Percentiles rank a stretch among this genome's conserved stretches.
These are phyloP conservation scores for Heliconius congener DNA, from an alignment of 1,140 invertebrate species.

Conservation along the genomic window DNA sequence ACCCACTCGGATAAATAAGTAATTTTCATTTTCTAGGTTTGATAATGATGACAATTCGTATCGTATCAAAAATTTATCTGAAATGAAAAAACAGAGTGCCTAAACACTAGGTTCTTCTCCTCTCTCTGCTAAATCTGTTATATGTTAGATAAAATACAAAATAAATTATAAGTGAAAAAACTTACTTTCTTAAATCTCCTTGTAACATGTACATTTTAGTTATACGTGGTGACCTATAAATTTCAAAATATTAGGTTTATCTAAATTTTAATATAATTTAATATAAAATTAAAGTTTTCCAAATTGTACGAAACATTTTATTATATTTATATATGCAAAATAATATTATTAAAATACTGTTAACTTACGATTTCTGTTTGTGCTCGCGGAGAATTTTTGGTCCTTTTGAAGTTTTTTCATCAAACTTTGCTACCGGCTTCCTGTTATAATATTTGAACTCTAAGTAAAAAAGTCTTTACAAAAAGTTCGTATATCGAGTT, in stretches of 20 bases:
- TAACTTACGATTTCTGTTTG: slow-evolving; percentile 19
- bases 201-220: slow-evolving; percentile 42
- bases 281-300: no score
- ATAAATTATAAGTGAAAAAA: no score
- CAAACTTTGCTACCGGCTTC: slow-evolving; percentile 14
- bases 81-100: no score
- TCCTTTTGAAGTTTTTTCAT: slow-evolving; percentile 13
- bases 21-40: background rate
- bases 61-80: no score
- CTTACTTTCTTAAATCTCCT: slow-evolving; percentile 39
- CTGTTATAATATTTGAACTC: slow-evolving; percentile 10
- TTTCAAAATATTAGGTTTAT: background rate
- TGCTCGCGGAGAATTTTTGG: background rate
- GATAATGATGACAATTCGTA: no score
- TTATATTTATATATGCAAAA: background rate
- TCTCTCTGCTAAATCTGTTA: no score
- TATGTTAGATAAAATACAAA: no score
- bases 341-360: slow-evolving; percentile 6
- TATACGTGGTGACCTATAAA: slow-evolving; percentile 37
- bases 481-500: background rate
- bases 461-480: background rate
- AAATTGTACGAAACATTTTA: background rate
- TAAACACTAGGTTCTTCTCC: no score
- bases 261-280: background rate
- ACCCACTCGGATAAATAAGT: background rate